Evolutionary conservation across 2,888 invertebrate species (phyloP).

Genomic region (Limnephilus lunatus): DNA sequence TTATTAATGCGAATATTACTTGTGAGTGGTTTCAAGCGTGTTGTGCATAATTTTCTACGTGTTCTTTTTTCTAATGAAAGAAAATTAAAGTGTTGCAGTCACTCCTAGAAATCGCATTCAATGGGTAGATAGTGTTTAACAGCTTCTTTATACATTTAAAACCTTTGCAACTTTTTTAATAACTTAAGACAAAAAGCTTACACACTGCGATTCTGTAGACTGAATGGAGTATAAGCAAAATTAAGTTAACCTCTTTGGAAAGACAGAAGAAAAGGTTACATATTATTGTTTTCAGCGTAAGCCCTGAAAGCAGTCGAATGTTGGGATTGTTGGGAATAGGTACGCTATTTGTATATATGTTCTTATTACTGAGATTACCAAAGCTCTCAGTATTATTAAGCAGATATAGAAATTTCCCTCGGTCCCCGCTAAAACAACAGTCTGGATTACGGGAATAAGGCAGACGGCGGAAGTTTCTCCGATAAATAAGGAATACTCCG

Average conservation of each 20-base stretch:
- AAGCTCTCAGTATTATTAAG: conserved; percentile 14
- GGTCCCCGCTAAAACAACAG: conserved; percentile 11
- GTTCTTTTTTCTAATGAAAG: too few relatives aligned
- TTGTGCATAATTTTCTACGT: too few relatives aligned
- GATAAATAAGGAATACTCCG: conserved; percentile 50
- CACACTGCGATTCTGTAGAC: neutral
- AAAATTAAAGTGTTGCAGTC: too few relatives aligned
- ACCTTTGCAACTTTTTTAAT: neutral
- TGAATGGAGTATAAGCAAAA: neutral
- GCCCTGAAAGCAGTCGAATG: neutral
- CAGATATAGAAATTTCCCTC: conserved; percentile 11
- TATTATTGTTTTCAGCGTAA: neutral
- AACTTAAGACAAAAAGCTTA: neutral
- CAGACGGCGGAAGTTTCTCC: conserved; percentile 50
- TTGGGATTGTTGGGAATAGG: neutral
- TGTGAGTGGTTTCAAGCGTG: too few relatives aligned
- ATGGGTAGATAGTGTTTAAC: too few relatives aligned
- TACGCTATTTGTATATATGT: neutral
- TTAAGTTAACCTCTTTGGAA: neutral
- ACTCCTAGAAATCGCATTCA: too few relatives aligned
- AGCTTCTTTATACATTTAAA: neutral
- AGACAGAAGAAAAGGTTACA: neutral
- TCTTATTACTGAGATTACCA: neutral
- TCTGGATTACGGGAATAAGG: conserved; percentile 13
- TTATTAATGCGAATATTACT: too few relatives aligned